A percentile compares a stretch with the other conserved stretches of the same genome.
Conservation (phyloP, 2,888 invertebrate species). For the Pinctada fucata region DNA sequence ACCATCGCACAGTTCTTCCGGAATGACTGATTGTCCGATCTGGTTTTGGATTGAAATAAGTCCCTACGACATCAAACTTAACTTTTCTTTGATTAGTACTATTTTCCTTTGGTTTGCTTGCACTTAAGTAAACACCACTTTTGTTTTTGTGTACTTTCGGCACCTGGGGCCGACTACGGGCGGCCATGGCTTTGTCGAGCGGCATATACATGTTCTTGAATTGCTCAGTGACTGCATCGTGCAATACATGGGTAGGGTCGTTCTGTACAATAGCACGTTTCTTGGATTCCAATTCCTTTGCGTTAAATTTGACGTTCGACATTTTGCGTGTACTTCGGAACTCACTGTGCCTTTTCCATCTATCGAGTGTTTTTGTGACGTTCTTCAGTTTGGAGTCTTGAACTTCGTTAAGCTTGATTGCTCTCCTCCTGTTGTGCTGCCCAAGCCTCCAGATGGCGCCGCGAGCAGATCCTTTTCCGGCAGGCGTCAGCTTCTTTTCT, state of each 20-base stretch:
- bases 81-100: no score
- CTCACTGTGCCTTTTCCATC: constrained; percentile 8
- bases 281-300: constrained; percentile 1
- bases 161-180: no score
- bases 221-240: no score
- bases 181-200: no score
- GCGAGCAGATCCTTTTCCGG: constrained; percentile 18
- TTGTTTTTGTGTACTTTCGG: no score
- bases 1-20: no score
- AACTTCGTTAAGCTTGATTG: constrained; percentile 18
- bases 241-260: no score
- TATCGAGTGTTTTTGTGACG: constrained; percentile 3
- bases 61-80: no score
- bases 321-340: background rate
- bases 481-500: constrained; percentile 18
- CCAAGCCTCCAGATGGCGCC: constrained; percentile 18
- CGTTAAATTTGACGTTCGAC: background rate
- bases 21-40: no score
- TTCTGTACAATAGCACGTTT: background rate
- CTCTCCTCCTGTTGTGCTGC: constrained; percentile 8
- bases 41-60: no score
- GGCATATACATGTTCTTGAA: no score
- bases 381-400: constrained; percentile 1
- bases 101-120: no score
- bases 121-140: background rate